A percentile compares a stretch with the other conserved stretches of the same genome.
These are phyloP conservation scores for Pitangus sulphuratus DNA, from an alignment of 2,797 vertebrate genomes.

Conservation along the genomic window DNA sequence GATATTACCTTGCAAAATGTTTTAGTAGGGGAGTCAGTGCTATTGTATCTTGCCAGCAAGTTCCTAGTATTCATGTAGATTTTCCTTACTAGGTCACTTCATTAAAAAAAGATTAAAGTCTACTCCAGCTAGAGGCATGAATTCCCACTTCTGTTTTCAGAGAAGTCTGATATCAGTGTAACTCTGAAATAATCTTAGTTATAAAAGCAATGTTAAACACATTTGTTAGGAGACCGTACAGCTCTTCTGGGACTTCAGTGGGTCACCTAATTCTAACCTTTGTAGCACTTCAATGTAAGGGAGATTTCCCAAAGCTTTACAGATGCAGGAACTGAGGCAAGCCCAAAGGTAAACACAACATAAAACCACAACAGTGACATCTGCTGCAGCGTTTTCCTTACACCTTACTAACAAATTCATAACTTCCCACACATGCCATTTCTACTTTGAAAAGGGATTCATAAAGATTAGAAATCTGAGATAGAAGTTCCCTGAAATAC, in stretches of 20 bases:
- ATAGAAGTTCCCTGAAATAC: neutral
- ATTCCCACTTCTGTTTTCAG: conserved; percentile 27
- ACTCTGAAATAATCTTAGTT: neutral
- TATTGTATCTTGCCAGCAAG: neutral
- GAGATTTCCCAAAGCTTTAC: neutral
- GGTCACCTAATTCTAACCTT: neutral
- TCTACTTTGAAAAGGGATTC: neutral
- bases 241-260: neutral
- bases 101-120: conserved; percentile 57
- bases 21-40: neutral
- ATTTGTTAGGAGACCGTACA: rapidly evolving
- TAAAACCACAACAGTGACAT: neutral
- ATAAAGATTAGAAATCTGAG: neutral
- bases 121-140: conserved; percentile 20
- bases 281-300: neutral
- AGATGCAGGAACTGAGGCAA: neutral
- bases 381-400: neutral
- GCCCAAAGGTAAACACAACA: neutral
- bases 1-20: neutral
- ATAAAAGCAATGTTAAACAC: neutral
- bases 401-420: neutral
- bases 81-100: conserved; percentile 51
- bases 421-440: neutral
- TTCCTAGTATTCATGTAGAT: neutral
- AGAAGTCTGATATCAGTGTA: neutral